Conservation (phyloP, 2,888 invertebrate species). For the Morinoia aosen region DNA sequence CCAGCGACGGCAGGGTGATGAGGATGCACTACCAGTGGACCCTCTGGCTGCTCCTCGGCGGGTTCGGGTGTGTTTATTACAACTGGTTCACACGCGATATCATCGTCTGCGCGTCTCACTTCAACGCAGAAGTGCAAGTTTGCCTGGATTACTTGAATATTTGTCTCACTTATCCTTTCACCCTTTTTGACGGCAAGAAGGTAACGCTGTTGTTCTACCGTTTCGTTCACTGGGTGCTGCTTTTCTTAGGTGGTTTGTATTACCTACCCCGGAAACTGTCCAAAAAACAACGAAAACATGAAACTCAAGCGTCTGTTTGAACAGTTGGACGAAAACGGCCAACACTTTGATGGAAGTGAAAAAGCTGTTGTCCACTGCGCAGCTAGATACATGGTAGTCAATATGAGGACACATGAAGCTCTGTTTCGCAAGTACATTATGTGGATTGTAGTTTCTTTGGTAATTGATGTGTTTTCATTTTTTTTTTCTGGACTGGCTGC, state of each 20-base stretch:
- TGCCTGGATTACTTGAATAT: conserved; percentile 65
- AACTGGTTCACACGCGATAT: too few relatives aligned
- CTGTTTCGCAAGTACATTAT: conserved; percentile 63
- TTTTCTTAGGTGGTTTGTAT: conserved; percentile 62
- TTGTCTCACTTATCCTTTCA: conserved; percentile 64
- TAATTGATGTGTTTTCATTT: conserved; percentile 63
- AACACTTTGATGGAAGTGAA: too few relatives aligned
- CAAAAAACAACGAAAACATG: conserved; percentile 62
- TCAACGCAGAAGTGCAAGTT: conserved; percentile 66
- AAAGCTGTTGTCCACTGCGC: conserved; percentile 59
- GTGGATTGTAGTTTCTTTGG: conserved; percentile 61
- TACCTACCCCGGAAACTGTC: conserved; percentile 66
- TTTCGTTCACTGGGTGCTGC: conserved; percentile 65
- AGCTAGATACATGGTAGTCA: conserved; percentile 61
- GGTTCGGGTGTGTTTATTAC: conserved; percentile 66
- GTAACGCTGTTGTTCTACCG: conserved; percentile 63
- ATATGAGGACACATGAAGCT: conserved; percentile 65
- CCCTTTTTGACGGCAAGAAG: too few relatives aligned
- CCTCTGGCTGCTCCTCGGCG: conserved; percentile 61
- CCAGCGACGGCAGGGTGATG: conserved; percentile 64
- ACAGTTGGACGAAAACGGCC: conserved; percentile 58
- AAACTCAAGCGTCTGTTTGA: conserved; percentile 65
- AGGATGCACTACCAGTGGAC: conserved; percentile 67
- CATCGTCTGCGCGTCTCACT: conserved; percentile 66
- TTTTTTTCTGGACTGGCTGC: conserved; percentile 62